Conservation (phyloP, 2,888 invertebrate species). For the Agonopterix heracliana region DNA sequence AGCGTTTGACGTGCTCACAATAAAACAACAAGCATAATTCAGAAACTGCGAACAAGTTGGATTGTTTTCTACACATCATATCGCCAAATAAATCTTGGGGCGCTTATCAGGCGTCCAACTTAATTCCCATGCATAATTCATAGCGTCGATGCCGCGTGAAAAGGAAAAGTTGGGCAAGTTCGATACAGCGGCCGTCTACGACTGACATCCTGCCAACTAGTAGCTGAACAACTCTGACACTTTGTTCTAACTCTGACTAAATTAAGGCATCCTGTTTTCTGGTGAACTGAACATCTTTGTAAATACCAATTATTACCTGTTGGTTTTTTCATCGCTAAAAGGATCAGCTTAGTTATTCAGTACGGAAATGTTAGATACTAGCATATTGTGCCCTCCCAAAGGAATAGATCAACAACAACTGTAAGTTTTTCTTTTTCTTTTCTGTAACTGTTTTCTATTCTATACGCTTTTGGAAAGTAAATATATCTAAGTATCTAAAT, state of each 20-base stretch:
- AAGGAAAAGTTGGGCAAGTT: constrained; percentile 54
- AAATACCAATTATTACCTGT: too few relatives aligned
- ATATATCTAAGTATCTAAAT: too few relatives aligned
- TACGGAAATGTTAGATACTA: too few relatives aligned
- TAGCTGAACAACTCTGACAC: constrained; percentile 14
- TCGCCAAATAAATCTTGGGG: constrained; percentile 71
- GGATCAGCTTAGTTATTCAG: too few relatives aligned
- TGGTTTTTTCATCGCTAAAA: too few relatives aligned
- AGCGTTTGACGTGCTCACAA: constrained; percentile 57
- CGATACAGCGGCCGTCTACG: constrained; percentile 26
- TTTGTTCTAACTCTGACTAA: neutral
- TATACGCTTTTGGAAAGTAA: too few relatives aligned
- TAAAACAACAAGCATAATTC: constrained; percentile 70
- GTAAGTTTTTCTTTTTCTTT: too few relatives aligned
- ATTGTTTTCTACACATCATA: constrained; percentile 75
- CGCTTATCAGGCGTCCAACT: constrained; percentile 73
- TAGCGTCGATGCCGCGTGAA: constrained; percentile 57
- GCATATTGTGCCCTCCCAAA: too few relatives aligned
- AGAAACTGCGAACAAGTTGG: constrained; percentile 68
- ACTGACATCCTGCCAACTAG: constrained; percentile 36
- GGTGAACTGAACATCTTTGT: too few relatives aligned
- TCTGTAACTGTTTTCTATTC: too few relatives aligned
- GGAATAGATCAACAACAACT: too few relatives aligned
- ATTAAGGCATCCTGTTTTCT: neutral
- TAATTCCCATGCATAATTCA: constrained; percentile 75